Percentiles rank a stretch among this genome's conserved stretches.
Conservation (phyloP, 2,113 vertebrate species). For the Oreochromis spilurus region DNA sequence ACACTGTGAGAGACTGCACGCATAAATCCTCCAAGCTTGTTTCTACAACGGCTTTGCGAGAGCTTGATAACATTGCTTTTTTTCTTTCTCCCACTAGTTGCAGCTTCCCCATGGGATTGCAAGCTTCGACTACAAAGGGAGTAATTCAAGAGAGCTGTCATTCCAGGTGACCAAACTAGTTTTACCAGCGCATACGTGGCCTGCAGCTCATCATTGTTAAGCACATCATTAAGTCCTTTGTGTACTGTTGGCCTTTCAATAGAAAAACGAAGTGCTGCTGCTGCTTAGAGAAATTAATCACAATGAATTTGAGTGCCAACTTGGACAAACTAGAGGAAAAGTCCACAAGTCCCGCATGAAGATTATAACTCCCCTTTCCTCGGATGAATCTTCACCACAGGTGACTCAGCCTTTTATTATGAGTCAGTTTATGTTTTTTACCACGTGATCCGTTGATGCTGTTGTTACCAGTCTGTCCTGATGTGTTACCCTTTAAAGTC, state of each 20-base stretch:
- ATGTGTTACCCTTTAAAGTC: not conserved
- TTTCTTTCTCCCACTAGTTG: constrained; percentile 68
- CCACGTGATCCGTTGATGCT: too few relatives aligned
- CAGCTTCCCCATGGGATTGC: constrained; percentile 80
- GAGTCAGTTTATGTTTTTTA: not conserved
- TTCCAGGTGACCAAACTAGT: constrained; percentile 78
- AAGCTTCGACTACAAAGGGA: constrained; percentile 72
- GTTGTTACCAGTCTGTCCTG: not conserved
- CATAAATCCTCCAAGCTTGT: not conserved
- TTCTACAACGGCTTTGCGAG: not conserved
- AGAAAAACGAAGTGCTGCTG: constrained; percentile 79
- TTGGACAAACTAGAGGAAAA: constrained; percentile 65
- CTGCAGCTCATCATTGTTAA: not conserved
- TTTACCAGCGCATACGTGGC: not conserved
- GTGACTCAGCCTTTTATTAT: constrained; percentile 19
- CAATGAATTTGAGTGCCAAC: constrained; percentile 77
- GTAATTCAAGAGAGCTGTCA: constrained; percentile 71
- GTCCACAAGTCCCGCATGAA: constrained; percentile 74
- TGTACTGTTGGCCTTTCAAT: not conserved
- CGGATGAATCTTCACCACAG: constrained; percentile 6
- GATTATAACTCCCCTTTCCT: constrained; percentile 74
- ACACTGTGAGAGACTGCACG: constrained; percentile 76
- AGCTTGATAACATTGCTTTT: not conserved
- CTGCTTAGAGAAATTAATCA: constrained; percentile 70
- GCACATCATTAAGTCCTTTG: not conserved